These are phyloP conservation scores for Dryomyza anilis DNA, from an alignment of 2,888 invertebrate species.

Conservation along the genomic window DNA sequence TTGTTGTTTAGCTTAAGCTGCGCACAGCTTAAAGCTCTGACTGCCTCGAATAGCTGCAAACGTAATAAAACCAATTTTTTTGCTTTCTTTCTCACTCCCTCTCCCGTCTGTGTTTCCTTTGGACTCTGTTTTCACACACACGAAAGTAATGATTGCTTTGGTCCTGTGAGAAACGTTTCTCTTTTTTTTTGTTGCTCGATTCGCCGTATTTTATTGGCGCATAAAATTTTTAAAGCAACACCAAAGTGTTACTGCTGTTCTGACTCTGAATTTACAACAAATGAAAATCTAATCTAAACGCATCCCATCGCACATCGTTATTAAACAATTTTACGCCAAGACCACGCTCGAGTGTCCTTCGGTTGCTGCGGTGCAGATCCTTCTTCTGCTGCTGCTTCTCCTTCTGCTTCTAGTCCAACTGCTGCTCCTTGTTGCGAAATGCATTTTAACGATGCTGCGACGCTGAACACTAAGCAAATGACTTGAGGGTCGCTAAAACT, in stretches of 20 bases:
- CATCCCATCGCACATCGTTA: conserved; percentile 5
- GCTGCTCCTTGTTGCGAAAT: not conserved
- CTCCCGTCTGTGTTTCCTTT: not conserved
- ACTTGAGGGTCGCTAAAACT: conserved; percentile 10
- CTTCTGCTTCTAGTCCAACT: not conserved
- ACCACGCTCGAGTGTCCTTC: not conserved
- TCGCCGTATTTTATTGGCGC: not conserved
- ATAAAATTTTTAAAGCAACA: not conserved
- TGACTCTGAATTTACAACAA: too few relatives aligned
- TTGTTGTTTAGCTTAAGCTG: too few relatives aligned
- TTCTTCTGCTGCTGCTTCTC: not conserved
- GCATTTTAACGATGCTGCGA: conserved; percentile 7
- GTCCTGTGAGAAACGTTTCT: too few relatives aligned
- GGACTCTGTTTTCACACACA: too few relatives aligned
- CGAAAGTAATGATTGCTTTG: too few relatives aligned
- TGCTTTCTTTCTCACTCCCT: not conserved
- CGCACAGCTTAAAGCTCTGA: too few relatives aligned
- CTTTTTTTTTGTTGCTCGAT: too few relatives aligned
- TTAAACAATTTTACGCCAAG: not conserved
- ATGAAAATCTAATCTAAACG: conserved; percentile 7
- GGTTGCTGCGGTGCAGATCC: not conserved
- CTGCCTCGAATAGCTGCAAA: too few relatives aligned
- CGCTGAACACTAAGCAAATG: not conserved
- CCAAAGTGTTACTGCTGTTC: too few relatives aligned
- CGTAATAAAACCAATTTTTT: not conserved